These are phyloP conservation scores for Hesperophylax magnus DNA, from an alignment of 1,140 invertebrate genomes.

Conservation along the genomic window DNA sequence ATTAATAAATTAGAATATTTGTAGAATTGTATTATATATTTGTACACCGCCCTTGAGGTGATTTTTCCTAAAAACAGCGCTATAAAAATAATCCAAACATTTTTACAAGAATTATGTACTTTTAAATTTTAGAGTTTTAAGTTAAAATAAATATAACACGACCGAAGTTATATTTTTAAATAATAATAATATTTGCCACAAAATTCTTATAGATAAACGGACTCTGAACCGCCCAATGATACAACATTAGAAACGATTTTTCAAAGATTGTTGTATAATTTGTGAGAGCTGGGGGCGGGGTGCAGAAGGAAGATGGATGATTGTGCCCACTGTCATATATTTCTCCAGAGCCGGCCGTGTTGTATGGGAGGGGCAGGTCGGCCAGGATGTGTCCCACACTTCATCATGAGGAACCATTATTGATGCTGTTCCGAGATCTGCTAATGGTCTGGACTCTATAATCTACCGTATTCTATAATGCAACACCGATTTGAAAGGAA, in stretches of 20 bases:
- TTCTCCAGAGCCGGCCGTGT: background rate
- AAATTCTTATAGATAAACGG: no score
- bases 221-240: background rate
- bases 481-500: slow-evolving; percentile 31
- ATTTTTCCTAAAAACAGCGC: no score
- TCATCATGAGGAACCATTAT: slow-evolving; percentile 32
- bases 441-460: slow-evolving; percentile 12
- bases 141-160: no score
- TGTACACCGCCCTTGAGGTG: no score
- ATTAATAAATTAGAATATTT: no score
- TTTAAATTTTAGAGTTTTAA: no score
- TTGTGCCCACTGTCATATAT: background rate
- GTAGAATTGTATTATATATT: no score
- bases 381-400: slow-evolving; percentile 30
- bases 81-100: no score
- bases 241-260: slow-evolving; percentile 17
- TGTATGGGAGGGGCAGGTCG: slow-evolving; percentile 39
- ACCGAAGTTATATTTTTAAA: no score
- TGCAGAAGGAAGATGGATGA: slow-evolving; percentile 49
- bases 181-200: no score
- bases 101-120: no score
- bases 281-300: slow-evolving; percentile 48
- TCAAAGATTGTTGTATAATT: slow-evolving; percentile 49
- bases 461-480: background rate
- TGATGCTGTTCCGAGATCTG: background rate